phyloP scores from a whole-genome alignment of 2,113 vertebrate genomes.

The Bothrops jararaca region DNA sequence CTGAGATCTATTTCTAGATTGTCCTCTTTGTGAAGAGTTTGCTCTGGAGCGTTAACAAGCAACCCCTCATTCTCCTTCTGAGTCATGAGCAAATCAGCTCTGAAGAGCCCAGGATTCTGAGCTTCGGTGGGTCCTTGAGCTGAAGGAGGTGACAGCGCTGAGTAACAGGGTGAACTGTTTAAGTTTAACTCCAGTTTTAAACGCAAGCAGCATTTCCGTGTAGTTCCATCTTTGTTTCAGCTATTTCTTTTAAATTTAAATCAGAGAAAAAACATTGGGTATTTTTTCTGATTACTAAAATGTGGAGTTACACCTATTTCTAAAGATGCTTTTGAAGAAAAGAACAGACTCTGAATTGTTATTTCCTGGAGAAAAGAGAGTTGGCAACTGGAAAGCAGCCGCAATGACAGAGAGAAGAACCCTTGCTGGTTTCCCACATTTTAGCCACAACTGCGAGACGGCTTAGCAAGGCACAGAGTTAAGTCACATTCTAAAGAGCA shows the following conservation, averaged over 20 bases:
- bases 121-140: not conserved
- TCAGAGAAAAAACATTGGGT: not conserved
- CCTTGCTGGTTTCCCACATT: not conserved
- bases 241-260: not conserved
- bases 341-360: not conserved
- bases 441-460: not conserved
- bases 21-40: not conserved
- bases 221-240: not conserved
- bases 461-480: slow-evolving; percentile 12
- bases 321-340: not conserved
- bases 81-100: not conserved
- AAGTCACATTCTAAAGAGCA: slow-evolving; percentile 48
- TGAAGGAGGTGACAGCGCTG: not conserved
- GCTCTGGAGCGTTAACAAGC: not conserved
- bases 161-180: not conserved
- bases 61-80: not conserved
- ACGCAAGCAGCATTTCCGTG: not conserved
- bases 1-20: not conserved
- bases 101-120: not conserved
- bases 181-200: not conserved
- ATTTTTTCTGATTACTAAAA: not conserved
- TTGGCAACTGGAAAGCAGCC: not conserved
- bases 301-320: not conserved
- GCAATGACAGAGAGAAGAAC: not conserved
- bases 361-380: not conserved